Conservation (phyloP, 2,113 vertebrate genomes). For the Paradisaea rubra region DNA sequence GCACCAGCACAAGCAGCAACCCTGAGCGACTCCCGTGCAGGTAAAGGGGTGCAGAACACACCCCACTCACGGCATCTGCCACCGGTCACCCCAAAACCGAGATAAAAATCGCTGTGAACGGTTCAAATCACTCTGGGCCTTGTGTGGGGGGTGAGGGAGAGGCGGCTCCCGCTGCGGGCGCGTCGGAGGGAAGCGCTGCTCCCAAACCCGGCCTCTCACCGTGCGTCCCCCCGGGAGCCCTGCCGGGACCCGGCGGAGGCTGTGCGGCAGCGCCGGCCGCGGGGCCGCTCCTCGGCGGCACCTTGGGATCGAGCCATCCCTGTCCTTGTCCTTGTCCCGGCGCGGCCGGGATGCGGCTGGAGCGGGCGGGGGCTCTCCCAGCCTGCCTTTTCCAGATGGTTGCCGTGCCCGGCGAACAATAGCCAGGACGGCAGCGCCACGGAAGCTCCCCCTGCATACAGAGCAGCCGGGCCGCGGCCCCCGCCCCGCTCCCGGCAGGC, state of each 20-base stretch:
- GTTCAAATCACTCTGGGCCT: neutral
- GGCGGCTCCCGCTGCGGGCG: rapidly evolving
- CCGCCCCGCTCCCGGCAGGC: neutral
- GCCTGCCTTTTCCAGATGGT: neutral
- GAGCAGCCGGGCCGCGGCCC: neutral
- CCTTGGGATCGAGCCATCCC: rapidly evolving
- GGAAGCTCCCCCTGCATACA: neutral
- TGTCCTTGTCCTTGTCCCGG: rapidly evolving
- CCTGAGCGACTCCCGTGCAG: too few relatives aligned
- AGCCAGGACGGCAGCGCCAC: neutral
- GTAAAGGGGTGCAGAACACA: neutral
- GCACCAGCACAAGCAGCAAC: neutral
- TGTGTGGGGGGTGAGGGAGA: neutral
- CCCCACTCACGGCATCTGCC: neutral
- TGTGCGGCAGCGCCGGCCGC: neutral
- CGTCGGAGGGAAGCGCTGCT: rapidly evolving
- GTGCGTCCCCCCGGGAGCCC: rapidly evolving
- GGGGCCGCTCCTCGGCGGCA: neutral
- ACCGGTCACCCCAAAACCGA: neutral
- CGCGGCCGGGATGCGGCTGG: neutral
- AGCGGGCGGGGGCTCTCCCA: neutral
- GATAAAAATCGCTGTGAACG: neutral
- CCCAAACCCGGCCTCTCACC: rapidly evolving
- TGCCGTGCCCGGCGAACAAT: neutral
- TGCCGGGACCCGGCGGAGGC: neutral